Base-by-base conservation (phyloP, 2,888 invertebrate genomes). In the Osedax frankpressi region DNA sequence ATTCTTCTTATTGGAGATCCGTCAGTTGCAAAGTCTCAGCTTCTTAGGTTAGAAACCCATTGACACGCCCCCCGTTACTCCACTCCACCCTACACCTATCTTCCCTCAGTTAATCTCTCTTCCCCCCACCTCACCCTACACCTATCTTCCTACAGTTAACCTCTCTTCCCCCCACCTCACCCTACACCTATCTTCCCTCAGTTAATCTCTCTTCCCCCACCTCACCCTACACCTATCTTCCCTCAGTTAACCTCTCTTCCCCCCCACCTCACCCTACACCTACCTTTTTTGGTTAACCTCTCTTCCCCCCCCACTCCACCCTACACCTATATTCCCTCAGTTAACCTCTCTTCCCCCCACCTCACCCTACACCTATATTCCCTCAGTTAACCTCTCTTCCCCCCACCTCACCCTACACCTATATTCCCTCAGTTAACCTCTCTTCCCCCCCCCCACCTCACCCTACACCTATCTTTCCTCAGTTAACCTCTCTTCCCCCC, bases 1-100 rank as follows among this genome's bases (percentile, higher is more conserved):
- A 87, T 95, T 60, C 87, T 96, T 60, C 87, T 99, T 1, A 96
- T 99, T 81, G 98, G 98, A 68, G 98, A 98, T 87, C 98, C 98
- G 0, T 96, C 95, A 72, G 97, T 98, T 60, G 98, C 98, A 0
- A 98, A 98, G 86, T 98, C 97, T 0, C 98, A 98, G 84, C 86
- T 86, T 80, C 80, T 87, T 71, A 69, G 69, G 69, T 69, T 1
- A 69, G 69, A 25, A 28, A 19, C 25, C 44, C 11, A 11, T 19
- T 19, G 19, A 44, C 44, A 44, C n/a, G n/a, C n/a, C n/a, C n/a
- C n/a, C n/a, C n/a, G n/a, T n/a, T n/a, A n/a, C n/a, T n/a, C n/a
- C n/a, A n/a, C n/a, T n/a, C n/a, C n/a, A n/a, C n/a, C n/a, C n/a
- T n/a, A 44, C 44, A 44, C 44, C 44, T 19, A 44, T 44, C 6